These are phyloP conservation scores for Sitta europaea DNA, from an alignment of 2,113 vertebrate genomes.

Conservation along the genomic window DNA sequence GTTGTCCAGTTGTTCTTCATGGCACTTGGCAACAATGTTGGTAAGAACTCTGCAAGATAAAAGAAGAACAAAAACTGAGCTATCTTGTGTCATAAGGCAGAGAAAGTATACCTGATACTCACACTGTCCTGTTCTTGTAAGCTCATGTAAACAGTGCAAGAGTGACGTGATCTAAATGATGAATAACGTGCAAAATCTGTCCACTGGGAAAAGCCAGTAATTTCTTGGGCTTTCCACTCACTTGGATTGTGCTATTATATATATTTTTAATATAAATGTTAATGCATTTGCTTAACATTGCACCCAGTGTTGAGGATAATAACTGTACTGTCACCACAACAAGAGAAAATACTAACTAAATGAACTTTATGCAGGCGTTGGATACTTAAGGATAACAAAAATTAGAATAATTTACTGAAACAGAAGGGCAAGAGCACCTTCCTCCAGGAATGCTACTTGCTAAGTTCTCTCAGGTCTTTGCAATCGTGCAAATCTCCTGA, in stretches of 20 bases:
- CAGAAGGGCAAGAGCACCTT: background rate
- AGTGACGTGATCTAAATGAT: background rate
- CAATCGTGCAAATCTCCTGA: background rate
- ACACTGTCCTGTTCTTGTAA: background rate
- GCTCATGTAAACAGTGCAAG: background rate
- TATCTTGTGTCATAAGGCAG: background rate
- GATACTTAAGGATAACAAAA: background rate
- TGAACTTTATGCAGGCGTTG: background rate
- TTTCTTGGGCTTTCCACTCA: background rate
- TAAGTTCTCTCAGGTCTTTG: background rate
- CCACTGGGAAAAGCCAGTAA: background rate
- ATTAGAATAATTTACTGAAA: background rate
- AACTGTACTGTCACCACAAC: background rate
- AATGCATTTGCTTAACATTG: background rate
- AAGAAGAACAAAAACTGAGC: background rate
- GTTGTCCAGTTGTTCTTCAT: conserved; percentile 89
- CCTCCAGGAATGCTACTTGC: background rate
- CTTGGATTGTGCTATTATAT: background rate
- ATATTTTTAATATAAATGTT: too few relatives aligned
- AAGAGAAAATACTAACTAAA: background rate
- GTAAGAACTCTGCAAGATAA: conserved; percentile 84
- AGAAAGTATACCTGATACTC: background rate
- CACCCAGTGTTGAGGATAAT: background rate
- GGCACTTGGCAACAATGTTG: conserved; percentile 90
- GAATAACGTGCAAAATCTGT: background rate